phyloP scores from a whole-genome alignment of 2,113 vertebrate genomes.

The Aplodontia rufa region DNA sequence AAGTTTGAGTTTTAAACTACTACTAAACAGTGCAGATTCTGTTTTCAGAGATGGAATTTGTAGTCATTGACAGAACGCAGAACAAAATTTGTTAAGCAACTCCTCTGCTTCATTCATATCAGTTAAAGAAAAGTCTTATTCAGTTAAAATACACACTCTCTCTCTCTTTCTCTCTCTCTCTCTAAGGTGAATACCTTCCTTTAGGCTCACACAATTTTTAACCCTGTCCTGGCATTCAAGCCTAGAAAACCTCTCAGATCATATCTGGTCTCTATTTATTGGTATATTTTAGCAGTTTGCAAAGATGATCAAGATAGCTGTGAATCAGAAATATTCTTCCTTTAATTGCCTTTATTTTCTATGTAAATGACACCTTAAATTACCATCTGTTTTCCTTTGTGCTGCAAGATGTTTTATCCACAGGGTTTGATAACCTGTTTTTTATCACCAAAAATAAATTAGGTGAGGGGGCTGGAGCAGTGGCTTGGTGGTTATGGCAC shows the following conservation, averaged over 20 bases:
- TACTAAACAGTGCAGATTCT: background rate
- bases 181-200: background rate
- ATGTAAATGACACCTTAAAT: conserved; percentile 36
- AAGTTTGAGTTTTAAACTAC: background rate
- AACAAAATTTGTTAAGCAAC: background rate
- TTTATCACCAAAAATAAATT: conserved; percentile 33
- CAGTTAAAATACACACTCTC: no score
- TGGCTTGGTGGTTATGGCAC: no score
- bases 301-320: background rate
- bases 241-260: background rate
- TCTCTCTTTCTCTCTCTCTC: no score
- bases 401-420: conserved; percentile 10
- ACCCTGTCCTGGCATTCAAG: background rate
- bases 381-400: conserved; percentile 41
- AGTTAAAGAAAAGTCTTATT: conserved; percentile 14
- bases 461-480: no score
- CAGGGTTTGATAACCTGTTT: background rate
- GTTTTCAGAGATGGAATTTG: background rate
- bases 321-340: conserved; percentile 29
- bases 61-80: background rate
- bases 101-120: background rate
- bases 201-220: background rate
- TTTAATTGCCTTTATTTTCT: conserved; percentile 5
- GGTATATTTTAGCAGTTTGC: background rate
- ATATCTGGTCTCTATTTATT: background rate